These are phyloP conservation scores for Protodeltote pygarga DNA, from an alignment of 2,888 invertebrate genomes.

Conservation along the genomic window DNA sequence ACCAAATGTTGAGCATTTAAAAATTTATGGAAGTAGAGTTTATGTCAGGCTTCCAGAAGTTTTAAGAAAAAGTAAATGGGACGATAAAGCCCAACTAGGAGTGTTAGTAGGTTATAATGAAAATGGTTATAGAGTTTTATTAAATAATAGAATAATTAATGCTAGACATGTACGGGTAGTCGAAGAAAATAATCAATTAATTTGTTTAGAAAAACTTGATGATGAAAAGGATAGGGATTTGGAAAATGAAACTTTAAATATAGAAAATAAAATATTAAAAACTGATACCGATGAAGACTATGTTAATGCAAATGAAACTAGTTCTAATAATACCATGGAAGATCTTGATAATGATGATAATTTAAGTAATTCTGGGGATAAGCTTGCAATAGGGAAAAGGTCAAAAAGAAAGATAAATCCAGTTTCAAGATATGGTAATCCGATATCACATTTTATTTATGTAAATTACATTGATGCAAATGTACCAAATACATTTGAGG, in stretches of 20 bases:
- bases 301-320: neutral
- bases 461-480: slow-evolving; percentile 48
- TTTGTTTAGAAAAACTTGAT: too few species aligned
- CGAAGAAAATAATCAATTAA: too few species aligned
- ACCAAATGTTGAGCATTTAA: slow-evolving; percentile 42
- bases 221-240: neutral
- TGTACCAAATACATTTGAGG: slow-evolving; percentile 49
- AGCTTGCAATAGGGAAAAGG: neutral
- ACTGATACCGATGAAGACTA: neutral
- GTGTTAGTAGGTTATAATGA: slow-evolving; percentile 49
- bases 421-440: slow-evolving; percentile 8
- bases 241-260: too few species aligned
- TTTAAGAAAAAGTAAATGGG: slow-evolving; percentile 49
- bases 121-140: slow-evolving; percentile 50
- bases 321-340: neutral
- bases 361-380: neutral
- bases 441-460: slow-evolving; percentile 5
- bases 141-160: too few species aligned
- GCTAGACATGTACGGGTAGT: too few species aligned
- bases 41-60: slow-evolving; percentile 51
- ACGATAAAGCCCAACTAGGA: slow-evolving; percentile 44
- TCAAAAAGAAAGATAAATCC: slow-evolving; percentile 6
- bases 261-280: neutral
- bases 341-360: neutral
- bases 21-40: slow-evolving; percentile 50